A percentile compares a stretch with the other conserved stretches of the same genome.
phyloP scores from a whole-genome alignment of 2,113 vertebrate genomes.

The Carassius auratus region DNA sequence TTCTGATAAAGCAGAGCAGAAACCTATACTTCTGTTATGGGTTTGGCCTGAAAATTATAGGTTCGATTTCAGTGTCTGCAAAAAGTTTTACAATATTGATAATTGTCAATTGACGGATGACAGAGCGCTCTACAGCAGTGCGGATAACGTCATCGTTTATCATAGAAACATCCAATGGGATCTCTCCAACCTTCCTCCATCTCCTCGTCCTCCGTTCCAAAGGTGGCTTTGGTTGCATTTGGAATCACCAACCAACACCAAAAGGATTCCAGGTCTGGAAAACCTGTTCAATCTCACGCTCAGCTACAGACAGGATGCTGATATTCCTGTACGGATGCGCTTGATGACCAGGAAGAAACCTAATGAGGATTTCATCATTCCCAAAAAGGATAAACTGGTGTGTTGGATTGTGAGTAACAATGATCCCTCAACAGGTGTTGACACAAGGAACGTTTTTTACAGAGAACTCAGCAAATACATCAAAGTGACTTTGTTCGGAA shows the following conservation, averaged over 20 bases:
- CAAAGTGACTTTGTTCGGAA: slow-evolving; percentile 79
- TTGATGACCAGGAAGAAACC: too few relatives aligned
- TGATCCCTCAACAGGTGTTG: slow-evolving; percentile 67
- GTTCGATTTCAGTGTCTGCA: slow-evolving; percentile 80
- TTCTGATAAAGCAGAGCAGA: neutral
- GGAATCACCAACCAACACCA: slow-evolving; percentile 83
- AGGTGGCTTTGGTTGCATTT: slow-evolving; percentile 91
- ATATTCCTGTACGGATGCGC: too few relatives aligned
- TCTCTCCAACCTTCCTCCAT: slow-evolving; percentile 83
- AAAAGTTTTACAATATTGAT: too few relatives aligned
- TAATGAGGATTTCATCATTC: too few relatives aligned
- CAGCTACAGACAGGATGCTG: too few relatives aligned
- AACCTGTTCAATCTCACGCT: slow-evolving; percentile 61
- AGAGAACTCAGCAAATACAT: slow-evolving; percentile 82
- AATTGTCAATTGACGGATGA: too few relatives aligned
- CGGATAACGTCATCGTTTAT: slow-evolving; percentile 22
- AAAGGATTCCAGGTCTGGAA: slow-evolving; percentile 80
- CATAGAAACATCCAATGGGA: slow-evolving; percentile 79
- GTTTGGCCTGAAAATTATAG: slow-evolving; percentile 83
- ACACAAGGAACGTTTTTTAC: slow-evolving; percentile 73
- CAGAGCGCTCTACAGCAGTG: too few relatives aligned
- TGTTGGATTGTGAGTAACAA: too few relatives aligned
- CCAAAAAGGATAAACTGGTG: too few relatives aligned
- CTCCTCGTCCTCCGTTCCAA: slow-evolving; percentile 81
- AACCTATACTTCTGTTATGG: slow-evolving; percentile 83